phyloP scores from a whole-genome alignment of 2,888 invertebrate genomes.

The Cerastis leucographa region DNA sequence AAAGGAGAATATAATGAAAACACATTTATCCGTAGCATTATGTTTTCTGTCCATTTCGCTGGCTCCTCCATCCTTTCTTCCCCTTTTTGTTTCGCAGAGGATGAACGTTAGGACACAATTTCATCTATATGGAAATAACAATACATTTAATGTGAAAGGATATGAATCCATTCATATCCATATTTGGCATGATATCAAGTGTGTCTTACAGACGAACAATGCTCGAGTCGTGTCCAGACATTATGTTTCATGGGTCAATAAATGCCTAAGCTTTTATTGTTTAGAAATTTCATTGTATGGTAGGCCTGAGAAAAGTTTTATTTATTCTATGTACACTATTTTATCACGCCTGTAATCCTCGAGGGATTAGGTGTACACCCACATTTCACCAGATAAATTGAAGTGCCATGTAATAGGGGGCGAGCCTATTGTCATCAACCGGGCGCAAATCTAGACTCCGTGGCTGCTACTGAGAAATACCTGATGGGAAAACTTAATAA shows the following conservation, averaged over 20 bases:
- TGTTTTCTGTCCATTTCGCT: conserved; percentile 48
- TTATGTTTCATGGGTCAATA: conserved; percentile 22
- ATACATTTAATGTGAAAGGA: conserved; percentile 60
- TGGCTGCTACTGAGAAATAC: no score
- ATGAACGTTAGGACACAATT: conserved; percentile 51
- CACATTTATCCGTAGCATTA: conserved; percentile 42
- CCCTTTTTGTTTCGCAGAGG: conserved; percentile 47
- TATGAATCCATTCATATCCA: conserved; percentile 59
- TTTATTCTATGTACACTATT: neutral
- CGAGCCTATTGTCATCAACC: no score
- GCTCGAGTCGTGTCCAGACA: conserved; percentile 30
- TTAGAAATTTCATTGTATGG: neutral
- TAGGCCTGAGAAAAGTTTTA: neutral
- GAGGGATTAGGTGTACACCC: no score
- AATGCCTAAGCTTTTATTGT: conserved; percentile 34
- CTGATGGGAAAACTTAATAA: no score
- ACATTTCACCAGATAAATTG: no score
- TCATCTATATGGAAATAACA: conserved; percentile 66
- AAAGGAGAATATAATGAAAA: conserved; percentile 40
- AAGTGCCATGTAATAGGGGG: no score
- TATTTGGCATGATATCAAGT: conserved; percentile 66
- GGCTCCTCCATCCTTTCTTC: conserved; percentile 31
- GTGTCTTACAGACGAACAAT: conserved; percentile 44
- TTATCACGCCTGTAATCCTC: neutral
- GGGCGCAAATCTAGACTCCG: no score